Conservation (phyloP, 2,888 invertebrate genomes). For the Sminthurinus aureus region DNA sequence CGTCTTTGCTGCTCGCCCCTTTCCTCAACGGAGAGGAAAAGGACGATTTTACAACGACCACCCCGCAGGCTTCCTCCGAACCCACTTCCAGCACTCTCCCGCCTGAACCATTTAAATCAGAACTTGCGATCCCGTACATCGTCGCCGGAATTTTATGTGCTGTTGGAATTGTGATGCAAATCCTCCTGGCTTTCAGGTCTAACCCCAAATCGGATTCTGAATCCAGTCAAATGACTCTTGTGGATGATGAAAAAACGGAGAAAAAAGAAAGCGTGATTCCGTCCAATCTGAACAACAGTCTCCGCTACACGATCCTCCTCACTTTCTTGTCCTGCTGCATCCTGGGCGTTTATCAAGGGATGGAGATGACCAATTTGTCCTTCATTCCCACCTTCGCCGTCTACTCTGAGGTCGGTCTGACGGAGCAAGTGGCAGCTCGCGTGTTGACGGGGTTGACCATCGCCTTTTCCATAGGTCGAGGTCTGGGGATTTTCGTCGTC, state of each 20-base stretch:
- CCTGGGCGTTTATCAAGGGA: constrained; percentile 44
- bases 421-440: neutral
- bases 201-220: neutral
- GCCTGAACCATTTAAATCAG: no score
- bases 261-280: no score
- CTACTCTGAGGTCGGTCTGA: constrained; percentile 18
- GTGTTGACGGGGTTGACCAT: neutral
- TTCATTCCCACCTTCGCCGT: constrained; percentile 31
- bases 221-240: neutral
- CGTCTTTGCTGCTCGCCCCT: constrained; percentile 41
- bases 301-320: neutral
- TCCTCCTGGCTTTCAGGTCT: neutral
- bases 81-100: no score
- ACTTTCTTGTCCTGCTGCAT: constrained; percentile 41
- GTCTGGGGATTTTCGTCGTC: constrained; percentile 5
- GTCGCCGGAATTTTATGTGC: no score
- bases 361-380: constrained; percentile 41
- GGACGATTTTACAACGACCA: neutral
- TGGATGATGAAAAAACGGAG: neutral
- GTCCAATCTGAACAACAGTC: neutral
- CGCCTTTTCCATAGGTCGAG: neutral
- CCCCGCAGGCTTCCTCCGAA: no score
- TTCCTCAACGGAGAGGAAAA: constrained; percentile 32
- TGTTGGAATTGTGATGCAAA: neutral
- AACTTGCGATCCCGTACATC: no score